These are phyloP conservation scores for Diaperis boleti DNA, from an alignment of 2,888 invertebrate species.

Conservation along the genomic window DNA sequence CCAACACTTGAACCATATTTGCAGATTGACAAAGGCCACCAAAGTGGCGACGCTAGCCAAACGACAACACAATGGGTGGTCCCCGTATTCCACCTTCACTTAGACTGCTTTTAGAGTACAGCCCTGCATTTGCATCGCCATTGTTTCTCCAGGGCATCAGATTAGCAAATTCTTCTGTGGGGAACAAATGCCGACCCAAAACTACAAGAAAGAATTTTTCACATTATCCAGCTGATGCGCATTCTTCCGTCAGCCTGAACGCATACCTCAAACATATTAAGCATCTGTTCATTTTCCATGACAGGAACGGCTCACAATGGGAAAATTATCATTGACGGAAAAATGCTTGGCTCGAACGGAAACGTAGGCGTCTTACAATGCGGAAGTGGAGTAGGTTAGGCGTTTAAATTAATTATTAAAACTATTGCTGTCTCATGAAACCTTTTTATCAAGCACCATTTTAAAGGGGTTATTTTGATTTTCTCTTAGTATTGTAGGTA, in stretches of 20 bases:
- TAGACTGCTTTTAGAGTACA: conserved; percentile 29
- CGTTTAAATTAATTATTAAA: conserved; percentile 28
- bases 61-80: conserved; percentile 49
- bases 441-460: too few relatives aligned
- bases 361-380: conserved; percentile 3
- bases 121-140: conserved; percentile 37
- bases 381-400: conserved; percentile 20
- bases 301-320: neutral
- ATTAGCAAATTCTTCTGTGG: neutral
- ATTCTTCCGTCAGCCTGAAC: conserved; percentile 2
- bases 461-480: too few relatives aligned
- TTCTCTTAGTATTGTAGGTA: too few relatives aligned
- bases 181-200: neutral
- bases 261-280: conserved; percentile 11
- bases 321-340: neutral
- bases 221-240: conserved; percentile 2
- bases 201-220: conserved; percentile 1
- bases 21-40: conserved; percentile 47
- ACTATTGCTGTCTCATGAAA: too few relatives aligned
- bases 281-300: neutral
- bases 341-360: neutral
- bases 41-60: conserved; percentile 41
- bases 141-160: conserved; percentile 26
- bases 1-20: conserved; percentile 44
- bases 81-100: conserved; percentile 33